Base-by-base conservation (phyloP, 1,140 invertebrate genomes). In the Agrilus planipennis region DNA sequence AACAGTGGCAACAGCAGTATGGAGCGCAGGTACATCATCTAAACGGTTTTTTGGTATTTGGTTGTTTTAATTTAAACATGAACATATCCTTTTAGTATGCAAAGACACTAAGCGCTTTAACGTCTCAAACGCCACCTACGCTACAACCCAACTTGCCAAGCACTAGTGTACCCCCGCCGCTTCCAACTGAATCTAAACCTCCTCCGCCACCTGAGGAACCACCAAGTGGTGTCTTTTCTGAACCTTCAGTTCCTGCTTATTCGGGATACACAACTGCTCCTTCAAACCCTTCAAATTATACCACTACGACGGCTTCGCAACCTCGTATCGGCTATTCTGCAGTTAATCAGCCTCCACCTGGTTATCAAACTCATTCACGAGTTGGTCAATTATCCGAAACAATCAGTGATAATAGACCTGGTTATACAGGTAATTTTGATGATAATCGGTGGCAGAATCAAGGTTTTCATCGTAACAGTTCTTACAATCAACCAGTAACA, bases 1-100 rank as follows among this genome's bases (percentile, higher is more conserved):
- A 81, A 28, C 82, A 85, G 52, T 88, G 84, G 84, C 83, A 86
- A 55, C 72, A 73, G 30, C 80, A 85, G 53, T 85, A 84, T 61
- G 81, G 81, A 29, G 79, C 81, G 34, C 81, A 84, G 71, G 81
- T 84, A 62, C 46, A 22, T 28, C 22, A 25, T n/a, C 14, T 36
- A 34, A 25, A 6, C 23, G 2, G 12, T 16, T 39, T 39, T 7
- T 28, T 15, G 15, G 11, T 7, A 6, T 15, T 34, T 16, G 16
- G 14, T n/a, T 32, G 19, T 23, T 16, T 7, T 39, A 4, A 10
- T 39, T 32, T 41, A 20, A 19, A 3, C 12, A 28, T 12, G 23
- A 41, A 17, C 32, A n/a, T 16, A 29, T 49, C 34, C 17, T 57
- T 58, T 47, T 46, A 58, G 60, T 61, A 59, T 51, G 51, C 56